These are phyloP conservation scores for Emys orbicularis DNA, from an alignment of 2,797 vertebrate species.

Conservation along the genomic window DNA sequence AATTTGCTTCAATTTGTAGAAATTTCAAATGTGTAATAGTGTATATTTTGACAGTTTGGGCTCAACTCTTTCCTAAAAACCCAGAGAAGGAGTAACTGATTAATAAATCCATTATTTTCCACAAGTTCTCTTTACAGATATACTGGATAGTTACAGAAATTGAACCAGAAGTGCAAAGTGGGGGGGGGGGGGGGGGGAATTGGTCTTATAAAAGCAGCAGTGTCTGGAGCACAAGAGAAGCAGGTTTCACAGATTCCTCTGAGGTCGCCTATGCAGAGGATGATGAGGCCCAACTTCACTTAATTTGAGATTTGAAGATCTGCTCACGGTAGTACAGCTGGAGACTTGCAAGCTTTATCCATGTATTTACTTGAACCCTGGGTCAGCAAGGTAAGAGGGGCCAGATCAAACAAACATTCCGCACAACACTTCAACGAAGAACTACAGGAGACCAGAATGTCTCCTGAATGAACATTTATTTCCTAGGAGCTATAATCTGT, in stretches of 20 bases:
- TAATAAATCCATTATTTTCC: constrained; percentile 42
- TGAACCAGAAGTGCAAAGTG: background rate
- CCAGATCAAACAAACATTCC: constrained; percentile 31
- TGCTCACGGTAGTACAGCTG: background rate
- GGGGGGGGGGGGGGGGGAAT: background rate
- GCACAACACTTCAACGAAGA: constrained; percentile 25
- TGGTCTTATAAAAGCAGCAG: constrained; percentile 21
- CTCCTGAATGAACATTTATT: constrained; percentile 4
- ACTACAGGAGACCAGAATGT: background rate
- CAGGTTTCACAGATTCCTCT: background rate
- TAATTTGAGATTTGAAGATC: background rate
- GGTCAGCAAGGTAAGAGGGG: constrained; percentile 30
- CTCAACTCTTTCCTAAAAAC: background rate
- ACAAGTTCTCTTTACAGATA: constrained; percentile 29
- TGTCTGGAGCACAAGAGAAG: constrained; percentile 22
- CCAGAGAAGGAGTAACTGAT: background rate
- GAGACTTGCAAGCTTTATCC: background rate
- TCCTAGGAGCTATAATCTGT: constrained; percentile 41
- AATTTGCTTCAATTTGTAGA: background rate
- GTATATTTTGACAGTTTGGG: background rate
- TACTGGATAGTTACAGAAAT: constrained; percentile 20
- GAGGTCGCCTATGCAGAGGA: constrained; percentile 17
- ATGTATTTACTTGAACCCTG: constrained; percentile 14
- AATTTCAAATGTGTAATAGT: constrained; percentile 28
- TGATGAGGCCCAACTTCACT: background rate